These are phyloP conservation scores for Melanotaenia trifasciata DNA, from an alignment of 2,797 vertebrate genomes.

Conservation along the genomic window DNA sequence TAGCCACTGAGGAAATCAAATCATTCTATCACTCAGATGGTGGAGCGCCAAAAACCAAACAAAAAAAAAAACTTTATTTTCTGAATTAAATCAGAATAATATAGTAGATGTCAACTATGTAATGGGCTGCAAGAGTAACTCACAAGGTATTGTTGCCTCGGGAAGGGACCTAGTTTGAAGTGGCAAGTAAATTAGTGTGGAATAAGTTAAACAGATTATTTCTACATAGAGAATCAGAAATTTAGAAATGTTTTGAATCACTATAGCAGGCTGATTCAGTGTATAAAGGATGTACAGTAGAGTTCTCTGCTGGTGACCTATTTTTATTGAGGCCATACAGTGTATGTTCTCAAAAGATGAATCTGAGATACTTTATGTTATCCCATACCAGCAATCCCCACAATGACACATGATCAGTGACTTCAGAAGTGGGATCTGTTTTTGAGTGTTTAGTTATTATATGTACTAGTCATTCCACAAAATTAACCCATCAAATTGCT, in stretches of 20 bases:
- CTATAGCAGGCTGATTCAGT: constrained; percentile 3
- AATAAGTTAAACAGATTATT: constrained; percentile 3
- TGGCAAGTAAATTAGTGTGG: constrained; percentile 3
- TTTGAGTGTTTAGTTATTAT: not conserved
- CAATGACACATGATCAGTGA: constrained; percentile 5
- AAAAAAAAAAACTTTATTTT: constrained; percentile 39
- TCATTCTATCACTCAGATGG: constrained; percentile 46
- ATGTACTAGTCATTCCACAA: not conserved
- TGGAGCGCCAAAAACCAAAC: constrained; percentile 17
- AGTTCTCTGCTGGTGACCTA: constrained; percentile 34
- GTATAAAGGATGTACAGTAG: constrained; percentile 16
- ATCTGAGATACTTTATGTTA: constrained; percentile 8
- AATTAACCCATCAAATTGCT: not conserved
- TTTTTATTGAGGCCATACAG: constrained; percentile 38
- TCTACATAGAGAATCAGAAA: constrained; percentile 1
- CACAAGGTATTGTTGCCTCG: constrained; percentile 6
- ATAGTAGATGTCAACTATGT: not conserved
- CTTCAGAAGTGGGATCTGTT: constrained; percentile 9
- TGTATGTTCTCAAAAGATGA: constrained; percentile 9
- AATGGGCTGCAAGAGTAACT: constrained; percentile 11
- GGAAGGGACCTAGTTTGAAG: constrained; percentile 33
- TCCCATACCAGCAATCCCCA: not conserved
- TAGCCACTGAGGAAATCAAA: constrained; percentile 63
- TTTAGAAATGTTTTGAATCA: constrained; percentile 19
- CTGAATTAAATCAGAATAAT: constrained; percentile 12